These are phyloP conservation scores for Drosophila chauvacae DNA, from an alignment of 1,140 invertebrate genomes.

Conservation along the genomic window DNA sequence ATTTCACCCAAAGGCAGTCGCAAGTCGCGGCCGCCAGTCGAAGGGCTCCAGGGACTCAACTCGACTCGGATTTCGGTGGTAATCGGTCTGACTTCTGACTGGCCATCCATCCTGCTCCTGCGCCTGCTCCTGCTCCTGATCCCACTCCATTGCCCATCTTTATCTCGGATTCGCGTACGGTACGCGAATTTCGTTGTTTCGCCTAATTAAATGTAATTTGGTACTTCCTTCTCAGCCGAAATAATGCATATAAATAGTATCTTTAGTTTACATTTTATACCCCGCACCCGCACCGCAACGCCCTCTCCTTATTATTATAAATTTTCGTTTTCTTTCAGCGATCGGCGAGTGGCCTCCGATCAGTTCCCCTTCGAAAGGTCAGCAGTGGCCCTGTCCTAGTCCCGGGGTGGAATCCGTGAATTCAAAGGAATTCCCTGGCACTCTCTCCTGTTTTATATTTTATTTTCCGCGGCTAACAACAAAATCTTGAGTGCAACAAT, in stretches of 20 bases:
- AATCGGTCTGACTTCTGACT: conserved; percentile 79
- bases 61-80: conserved; percentile 67
- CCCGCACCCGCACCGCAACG: conserved; percentile 17
- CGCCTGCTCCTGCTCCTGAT: conserved; percentile 26
- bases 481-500: conserved; percentile 61
- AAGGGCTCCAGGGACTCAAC: conserved; percentile 42
- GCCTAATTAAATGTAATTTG: conserved; percentile 84
- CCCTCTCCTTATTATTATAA: conserved; percentile 70
- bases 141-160: conserved; percentile 39
- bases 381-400: conserved; percentile 11
- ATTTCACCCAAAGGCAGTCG: conserved; percentile 73
- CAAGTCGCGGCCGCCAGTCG: conserved; percentile 18
- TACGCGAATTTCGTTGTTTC: conserved; percentile 76
- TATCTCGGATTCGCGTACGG: conserved; percentile 60
- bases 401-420: conserved; percentile 22
- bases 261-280: conserved; percentile 81
- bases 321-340: conserved; percentile 78
- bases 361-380: conserved; percentile 33
- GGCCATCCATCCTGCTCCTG: conserved; percentile 50
- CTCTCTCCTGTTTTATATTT: conserved; percentile 21
- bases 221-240: conserved; percentile 84
- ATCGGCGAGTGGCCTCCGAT: conserved; percentile 53
- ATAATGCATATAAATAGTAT: conserved; percentile 83
- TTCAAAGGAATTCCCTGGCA: conserved; percentile 72
- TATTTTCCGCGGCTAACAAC: conserved; percentile 23